Conservation (phyloP, 2,888 invertebrate species). For the Pycnomerus fuliginosus region DNA sequence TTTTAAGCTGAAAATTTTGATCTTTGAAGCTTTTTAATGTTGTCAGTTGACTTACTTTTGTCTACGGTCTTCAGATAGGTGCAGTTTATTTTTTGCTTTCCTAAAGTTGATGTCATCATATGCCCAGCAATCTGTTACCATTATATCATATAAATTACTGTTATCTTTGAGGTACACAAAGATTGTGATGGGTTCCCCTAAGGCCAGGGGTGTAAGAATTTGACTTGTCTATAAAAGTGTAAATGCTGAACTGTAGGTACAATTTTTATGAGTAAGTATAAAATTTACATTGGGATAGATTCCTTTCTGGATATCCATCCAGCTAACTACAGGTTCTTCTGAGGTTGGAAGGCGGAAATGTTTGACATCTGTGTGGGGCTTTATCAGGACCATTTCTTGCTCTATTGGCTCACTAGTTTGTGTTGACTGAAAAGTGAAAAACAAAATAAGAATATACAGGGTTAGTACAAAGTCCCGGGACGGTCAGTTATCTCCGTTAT, state of each 20-base stretch:
- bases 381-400: slow-evolving; percentile 23
- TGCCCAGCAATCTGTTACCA: slow-evolving; percentile 73
- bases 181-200: slow-evolving; percentile 70
- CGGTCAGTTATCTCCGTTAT: too few relatives aligned
- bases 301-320: slow-evolving; percentile 76
- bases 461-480: too few relatives aligned
- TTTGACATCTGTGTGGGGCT: slow-evolving; percentile 23
- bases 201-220: slow-evolving; percentile 63
- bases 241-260: too few relatives aligned
- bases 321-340: slow-evolving; percentile 67
- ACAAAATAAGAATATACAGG: too few relatives aligned
- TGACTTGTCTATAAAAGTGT: slow-evolving; percentile 59
- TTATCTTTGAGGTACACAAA: slow-evolving; percentile 68
- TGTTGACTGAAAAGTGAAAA: too few relatives aligned
- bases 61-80: slow-evolving; percentile 21
- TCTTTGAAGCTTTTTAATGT: neutral
- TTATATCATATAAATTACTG: slow-evolving; percentile 64
- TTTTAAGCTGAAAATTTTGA: slow-evolving; percentile 45
- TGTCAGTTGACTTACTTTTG: slow-evolving; percentile 4
- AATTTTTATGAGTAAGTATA: too few relatives aligned
- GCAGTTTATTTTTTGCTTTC: slow-evolving; percentile 26
- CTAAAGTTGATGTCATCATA: slow-evolving; percentile 66
- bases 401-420: too few relatives aligned
- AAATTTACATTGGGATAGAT: slow-evolving; percentile 64
- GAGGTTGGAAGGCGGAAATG: slow-evolving; percentile 62